Conservation (phyloP, 2,888 invertebrate species). For the Pteria penguin region DNA sequence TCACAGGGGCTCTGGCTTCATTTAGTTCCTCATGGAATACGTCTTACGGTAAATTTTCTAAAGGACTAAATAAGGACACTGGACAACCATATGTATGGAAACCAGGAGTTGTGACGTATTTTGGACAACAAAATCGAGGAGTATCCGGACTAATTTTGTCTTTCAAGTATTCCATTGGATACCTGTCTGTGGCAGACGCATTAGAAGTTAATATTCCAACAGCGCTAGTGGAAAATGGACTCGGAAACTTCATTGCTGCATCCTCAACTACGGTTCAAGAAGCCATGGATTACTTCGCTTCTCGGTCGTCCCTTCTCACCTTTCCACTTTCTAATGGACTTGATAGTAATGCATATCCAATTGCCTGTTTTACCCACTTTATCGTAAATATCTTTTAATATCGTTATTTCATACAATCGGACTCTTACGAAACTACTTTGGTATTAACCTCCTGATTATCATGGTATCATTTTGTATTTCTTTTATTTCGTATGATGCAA, state of each 20-base stretch:
- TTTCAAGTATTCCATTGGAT: slow-evolving; percentile 67
- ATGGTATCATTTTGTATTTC: no score
- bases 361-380: slow-evolving; percentile 74
- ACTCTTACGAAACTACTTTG: no score
- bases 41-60: slow-evolving; percentile 64
- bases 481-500: no score
- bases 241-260: slow-evolving; percentile 55
- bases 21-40: slow-evolving; percentile 65
- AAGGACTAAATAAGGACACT: slow-evolving; percentile 38
- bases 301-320: slow-evolving; percentile 19
- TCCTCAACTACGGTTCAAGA: slow-evolving; percentile 54
- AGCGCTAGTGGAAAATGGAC: slow-evolving; percentile 62
- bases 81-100: slow-evolving; percentile 57
- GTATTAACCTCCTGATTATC: no score
- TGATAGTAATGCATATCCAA: slow-evolving; percentile 63
- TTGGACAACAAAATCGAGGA: slow-evolving; percentile 62
- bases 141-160: slow-evolving; percentile 66
- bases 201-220: slow-evolving; percentile 40
- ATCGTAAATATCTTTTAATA: slow-evolving; percentile 51
- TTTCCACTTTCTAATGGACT: slow-evolving; percentile 53
- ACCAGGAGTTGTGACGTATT: slow-evolving; percentile 49
- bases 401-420: no score
- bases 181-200: slow-evolving; percentile 68
- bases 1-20: slow-evolving; percentile 68
- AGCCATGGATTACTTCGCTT: slow-evolving; percentile 59